Evolutionary conservation across 1,140 invertebrate species (phyloP).

Genomic region (Polyergus mexicanus): DNA sequence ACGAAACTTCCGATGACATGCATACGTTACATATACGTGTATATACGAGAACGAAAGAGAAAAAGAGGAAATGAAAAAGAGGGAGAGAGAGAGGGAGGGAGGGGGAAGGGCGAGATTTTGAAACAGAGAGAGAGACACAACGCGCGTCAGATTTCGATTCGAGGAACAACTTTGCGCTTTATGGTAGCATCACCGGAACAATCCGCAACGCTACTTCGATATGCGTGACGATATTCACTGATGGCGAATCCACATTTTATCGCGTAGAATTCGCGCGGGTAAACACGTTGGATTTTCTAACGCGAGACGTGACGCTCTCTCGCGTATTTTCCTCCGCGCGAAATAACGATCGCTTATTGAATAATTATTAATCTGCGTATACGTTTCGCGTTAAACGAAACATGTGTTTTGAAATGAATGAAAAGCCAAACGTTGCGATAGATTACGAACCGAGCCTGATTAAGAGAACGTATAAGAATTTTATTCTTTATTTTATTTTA

Average conservation of each 20-base stretch:
- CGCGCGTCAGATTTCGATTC: neutral
- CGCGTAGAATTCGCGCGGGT: slow-evolving; percentile 1
- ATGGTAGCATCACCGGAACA: neutral
- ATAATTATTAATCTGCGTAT: neutral
- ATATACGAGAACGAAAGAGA: neutral
- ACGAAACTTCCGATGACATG: neutral
- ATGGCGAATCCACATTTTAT: slow-evolving; percentile 33
- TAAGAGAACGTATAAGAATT: too few relatives aligned
- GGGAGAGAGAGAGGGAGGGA: neutral
- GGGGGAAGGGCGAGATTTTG: neutral
- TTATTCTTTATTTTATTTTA: too few relatives aligned
- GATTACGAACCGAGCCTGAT: too few relatives aligned
- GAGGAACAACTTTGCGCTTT: slow-evolving; percentile 43
- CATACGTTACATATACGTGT: too few relatives aligned
- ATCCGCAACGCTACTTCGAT: slow-evolving; percentile 15
- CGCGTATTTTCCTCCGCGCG: neutral
- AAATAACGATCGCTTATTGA: neutral
- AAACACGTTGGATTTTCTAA: neutral
- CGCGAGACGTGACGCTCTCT: neutral
- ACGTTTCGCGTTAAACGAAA: neutral
- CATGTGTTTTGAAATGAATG: neutral
- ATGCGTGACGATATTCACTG: neutral
- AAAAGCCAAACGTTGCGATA: too few relatives aligned
- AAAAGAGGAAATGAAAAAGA: neutral
- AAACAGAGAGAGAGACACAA: neutral